Conservation (phyloP, 2,888 invertebrate genomes). For the Diplolepis rosae region DNA sequence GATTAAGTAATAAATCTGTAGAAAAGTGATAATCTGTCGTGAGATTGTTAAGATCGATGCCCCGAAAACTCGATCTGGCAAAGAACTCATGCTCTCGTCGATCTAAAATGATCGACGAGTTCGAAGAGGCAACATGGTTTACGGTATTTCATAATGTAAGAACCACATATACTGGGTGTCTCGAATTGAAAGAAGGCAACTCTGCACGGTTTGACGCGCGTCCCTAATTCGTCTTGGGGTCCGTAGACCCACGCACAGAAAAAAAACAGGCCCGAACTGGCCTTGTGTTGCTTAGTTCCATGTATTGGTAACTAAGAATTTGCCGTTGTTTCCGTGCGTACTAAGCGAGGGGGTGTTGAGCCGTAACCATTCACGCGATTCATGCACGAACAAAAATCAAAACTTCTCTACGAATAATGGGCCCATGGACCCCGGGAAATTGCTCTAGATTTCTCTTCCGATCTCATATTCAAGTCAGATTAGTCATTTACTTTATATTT, state of each 20-base stretch:
- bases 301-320: background rate
- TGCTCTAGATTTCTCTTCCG: background rate
- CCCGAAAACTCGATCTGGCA: background rate
- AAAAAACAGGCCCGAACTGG: constrained; percentile 2
- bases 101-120: constrained; percentile 10
- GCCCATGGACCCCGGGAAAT: constrained; percentile 6
- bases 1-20: background rate
- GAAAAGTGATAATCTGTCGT: constrained; percentile 1
- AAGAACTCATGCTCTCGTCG: background rate
- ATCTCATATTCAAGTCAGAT: background rate
- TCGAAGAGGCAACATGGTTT: background rate
- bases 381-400: constrained; percentile 29
- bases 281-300: background rate
- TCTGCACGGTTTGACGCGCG: constrained; percentile 48
- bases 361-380: constrained; percentile 14
- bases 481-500: background rate
- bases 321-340: background rate
- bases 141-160: constrained; percentile 32
- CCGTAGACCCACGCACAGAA: constrained; percentile 12
- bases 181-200: constrained; percentile 42
- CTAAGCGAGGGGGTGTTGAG: background rate
- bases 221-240: constrained; percentile 48
- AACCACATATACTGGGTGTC: constrained; percentile 37
- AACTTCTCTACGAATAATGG: constrained; percentile 10
- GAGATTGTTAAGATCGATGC: background rate